Conservation (phyloP, 2,113 vertebrate species). For the Gobius niger region DNA sequence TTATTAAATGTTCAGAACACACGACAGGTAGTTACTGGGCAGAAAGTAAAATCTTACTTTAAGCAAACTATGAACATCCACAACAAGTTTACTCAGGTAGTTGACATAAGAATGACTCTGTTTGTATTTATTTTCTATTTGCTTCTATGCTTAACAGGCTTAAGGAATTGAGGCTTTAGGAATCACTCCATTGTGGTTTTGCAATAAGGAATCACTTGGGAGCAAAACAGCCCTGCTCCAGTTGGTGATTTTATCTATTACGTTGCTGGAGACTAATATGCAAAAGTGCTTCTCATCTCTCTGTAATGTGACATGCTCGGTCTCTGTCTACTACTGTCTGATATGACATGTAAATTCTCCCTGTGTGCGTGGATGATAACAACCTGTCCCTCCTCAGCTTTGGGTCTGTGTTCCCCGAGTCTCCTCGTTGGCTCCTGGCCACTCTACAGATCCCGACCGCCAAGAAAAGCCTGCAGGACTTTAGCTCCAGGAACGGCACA, state of each 20-base stretch:
- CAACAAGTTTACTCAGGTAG: no score
- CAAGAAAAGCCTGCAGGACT: constrained; percentile 74
- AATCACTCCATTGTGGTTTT: not conserved
- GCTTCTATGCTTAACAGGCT: no score
- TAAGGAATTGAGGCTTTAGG: no score
- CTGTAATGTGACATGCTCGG: not conserved
- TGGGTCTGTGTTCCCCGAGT: constrained; percentile 82
- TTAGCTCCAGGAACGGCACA: constrained; percentile 68
- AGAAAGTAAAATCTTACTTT: no score
- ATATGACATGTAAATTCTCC: constrained; percentile 1
- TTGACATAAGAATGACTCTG: no score
- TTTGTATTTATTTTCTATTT: no score
- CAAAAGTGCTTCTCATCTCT: not conserved
- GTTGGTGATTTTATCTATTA: no score
- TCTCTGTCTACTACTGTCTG: not conserved
- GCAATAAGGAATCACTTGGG: not conserved
- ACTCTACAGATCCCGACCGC: constrained; percentile 78
- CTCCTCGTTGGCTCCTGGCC: constrained; percentile 88
- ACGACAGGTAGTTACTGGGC: no score
- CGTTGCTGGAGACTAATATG: not conserved
- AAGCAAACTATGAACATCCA: no score
- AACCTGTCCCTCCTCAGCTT: constrained; percentile 71
- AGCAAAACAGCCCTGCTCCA: not conserved
- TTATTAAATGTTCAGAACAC: no score
- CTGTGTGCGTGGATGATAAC: constrained; percentile 1